Evolutionary conservation across 2,888 invertebrate species (phyloP).

Genomic region (Dyspetes luteomarginatus): DNA sequence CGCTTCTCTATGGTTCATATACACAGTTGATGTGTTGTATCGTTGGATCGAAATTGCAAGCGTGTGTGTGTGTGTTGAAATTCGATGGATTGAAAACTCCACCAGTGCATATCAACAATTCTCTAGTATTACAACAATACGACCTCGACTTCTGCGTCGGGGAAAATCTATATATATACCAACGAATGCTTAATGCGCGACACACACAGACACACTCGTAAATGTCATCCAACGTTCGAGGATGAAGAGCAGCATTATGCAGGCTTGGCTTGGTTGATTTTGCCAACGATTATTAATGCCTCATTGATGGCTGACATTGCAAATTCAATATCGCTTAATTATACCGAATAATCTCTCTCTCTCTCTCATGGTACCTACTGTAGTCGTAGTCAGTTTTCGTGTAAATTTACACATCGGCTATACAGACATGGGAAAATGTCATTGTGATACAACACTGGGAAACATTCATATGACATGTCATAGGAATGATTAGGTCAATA

Average conservation of each 20-base stretch:
- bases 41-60: too few relatives aligned
- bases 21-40: not conserved
- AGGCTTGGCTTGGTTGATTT: slow-evolving; percentile 44
- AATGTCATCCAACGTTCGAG: slow-evolving; percentile 27
- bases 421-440: not conserved
- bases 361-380: not conserved
- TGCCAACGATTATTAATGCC: slow-evolving; percentile 55
- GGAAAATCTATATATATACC: not conserved
- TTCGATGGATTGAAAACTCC: slow-evolving; percentile 51
- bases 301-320: slow-evolving; percentile 47
- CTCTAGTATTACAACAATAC: too few relatives aligned
- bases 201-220: not conserved
- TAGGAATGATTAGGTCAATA: too few relatives aligned
- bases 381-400: not conserved
- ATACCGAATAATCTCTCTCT: slow-evolving; percentile 46
- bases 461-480: too few relatives aligned
- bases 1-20: not conserved
- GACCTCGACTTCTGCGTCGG: not conserved
- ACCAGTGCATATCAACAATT: slow-evolving; percentile 7
- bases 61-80: not conserved
- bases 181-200: too few relatives aligned
- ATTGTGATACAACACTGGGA: not conserved
- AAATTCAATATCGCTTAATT: slow-evolving; percentile 46
- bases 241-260: slow-evolving; percentile 8
- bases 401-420: slow-evolving; percentile 1